Evolutionary conservation across 2,113 vertebrate species (phyloP), one percentile per base, ranked within the genome.

Genomic region (Carassius gibelio): DNA sequence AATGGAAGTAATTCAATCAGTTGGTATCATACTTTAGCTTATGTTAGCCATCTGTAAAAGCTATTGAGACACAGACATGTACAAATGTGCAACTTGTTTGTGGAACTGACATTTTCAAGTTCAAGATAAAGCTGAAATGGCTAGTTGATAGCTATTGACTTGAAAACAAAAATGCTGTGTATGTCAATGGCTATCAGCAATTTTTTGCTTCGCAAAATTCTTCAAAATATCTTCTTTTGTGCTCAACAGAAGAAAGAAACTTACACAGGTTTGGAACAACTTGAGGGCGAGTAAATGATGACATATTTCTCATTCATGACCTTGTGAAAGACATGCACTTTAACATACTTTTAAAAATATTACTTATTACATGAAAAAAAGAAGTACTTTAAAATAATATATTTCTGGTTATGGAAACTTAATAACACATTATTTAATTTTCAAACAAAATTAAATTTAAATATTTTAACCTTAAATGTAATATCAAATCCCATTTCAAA

Each of bases 51-150:
- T 42, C 68, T 19, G 1, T 19, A 30, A 8, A 69, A 69, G 66
- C 66, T 11, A 38, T 17, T 19, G 8, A 8, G 66, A 26, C 42
- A 75, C 45, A 50, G n/a, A 26, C 11, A 26, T 52, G 45, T 48
- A 8, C 42, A 75, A 15, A 75, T 75, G 23, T 50, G 45, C 26
- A 4, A 26, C n/a, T 26, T 75, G 3, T 75, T 69, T 69, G 15
- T 48, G 50, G n/a, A 75, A 52, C 30, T 76, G 23, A 17, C 48
- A 55, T 76, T 23, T 50, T 55, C 52, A 57, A 77, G 52, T 77
- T 77, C 8, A 13, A 38, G 52, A 77, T 59, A 13, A 38, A 71
- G 34, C 34, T 71, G 34, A 71, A 21, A 71, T 8, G 15, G 15
- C 52, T 55, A 55, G 55, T 4, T 59, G 55, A 8, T 57, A 57